Evolutionary conservation across 2,113 vertebrate species (phyloP).

Genomic region (Urocolius indicus): DNA sequence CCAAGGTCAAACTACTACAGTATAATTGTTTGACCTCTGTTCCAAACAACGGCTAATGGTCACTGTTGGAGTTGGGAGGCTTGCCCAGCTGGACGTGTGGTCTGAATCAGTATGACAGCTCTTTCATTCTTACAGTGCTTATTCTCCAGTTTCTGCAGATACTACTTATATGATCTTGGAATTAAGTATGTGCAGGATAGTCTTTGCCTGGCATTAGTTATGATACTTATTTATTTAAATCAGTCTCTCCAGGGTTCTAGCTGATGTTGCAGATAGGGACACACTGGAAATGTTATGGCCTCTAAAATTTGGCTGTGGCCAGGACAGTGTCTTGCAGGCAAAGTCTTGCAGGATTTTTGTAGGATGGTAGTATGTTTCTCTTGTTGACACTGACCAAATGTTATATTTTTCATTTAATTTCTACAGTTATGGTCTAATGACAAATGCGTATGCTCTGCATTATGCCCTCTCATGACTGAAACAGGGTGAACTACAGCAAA

Average conservation of each 20-base stretch:
- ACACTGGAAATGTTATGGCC: neutral
- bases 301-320: neutral
- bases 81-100: neutral
- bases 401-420: slow-evolving; percentile 26
- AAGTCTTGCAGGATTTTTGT: neutral
- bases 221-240: neutral
- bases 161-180: neutral
- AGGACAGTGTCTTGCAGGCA: neutral
- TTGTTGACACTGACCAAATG: neutral
- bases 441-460: neutral
- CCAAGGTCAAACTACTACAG: too few species aligned
- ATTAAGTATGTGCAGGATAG: neutral
- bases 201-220: neutral
- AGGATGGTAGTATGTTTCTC: neutral
- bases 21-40: neutral
- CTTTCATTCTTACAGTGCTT: neutral
- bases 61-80: accelerated
- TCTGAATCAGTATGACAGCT: neutral
- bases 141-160: neutral
- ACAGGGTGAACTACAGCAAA: neutral
- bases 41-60: neutral
- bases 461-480: neutral
- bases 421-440: neutral
- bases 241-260: neutral
- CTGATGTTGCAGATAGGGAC: neutral